Conservation (phyloP, 53 echinoderm and acorn worm genomes). For the Luidia sarsii region DNA sequence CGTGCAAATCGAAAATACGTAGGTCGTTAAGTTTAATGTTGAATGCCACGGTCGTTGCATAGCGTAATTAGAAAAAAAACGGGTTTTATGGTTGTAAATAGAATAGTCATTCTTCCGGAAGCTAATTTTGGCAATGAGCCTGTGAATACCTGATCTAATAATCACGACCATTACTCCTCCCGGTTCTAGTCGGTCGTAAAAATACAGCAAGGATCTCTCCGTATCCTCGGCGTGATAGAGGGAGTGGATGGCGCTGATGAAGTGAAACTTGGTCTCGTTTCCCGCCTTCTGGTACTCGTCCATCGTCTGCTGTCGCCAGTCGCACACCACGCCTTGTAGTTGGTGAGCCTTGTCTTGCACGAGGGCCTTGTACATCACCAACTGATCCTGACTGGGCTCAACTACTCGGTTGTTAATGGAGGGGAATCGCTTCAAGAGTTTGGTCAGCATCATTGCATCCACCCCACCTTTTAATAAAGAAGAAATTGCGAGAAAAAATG, state of each 20-base stretch:
- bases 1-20: no score
- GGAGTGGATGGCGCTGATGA: conserved; percentile 79
- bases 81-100: no score
- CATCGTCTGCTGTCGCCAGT: conserved; percentile 66
- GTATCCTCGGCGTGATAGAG: conserved; percentile 72
- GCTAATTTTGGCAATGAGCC: no score
- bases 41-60: no score
- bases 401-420: conserved; percentile 67
- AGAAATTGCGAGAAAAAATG: neutral
- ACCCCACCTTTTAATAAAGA: conserved; percentile 44
- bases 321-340: conserved; percentile 23
- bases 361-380: conserved; percentile 61
- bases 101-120: no score
- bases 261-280: conserved; percentile 53
- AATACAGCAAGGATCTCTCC: conserved; percentile 46
- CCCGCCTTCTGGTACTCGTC: conserved; percentile 53
- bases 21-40: no score
- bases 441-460: conserved; percentile 56
- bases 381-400: conserved; percentile 65
- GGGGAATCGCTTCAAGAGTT: conserved; percentile 52
- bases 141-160: conserved; percentile 53
- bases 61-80: no score
- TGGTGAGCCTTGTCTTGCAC: conserved; percentile 9
- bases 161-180: conserved; percentile 67
- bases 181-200: conserved; percentile 63